Evolutionary conservation across 1,140 invertebrate genomes (phyloP).

Genomic region (Hylaeus volcanicus): DNA sequence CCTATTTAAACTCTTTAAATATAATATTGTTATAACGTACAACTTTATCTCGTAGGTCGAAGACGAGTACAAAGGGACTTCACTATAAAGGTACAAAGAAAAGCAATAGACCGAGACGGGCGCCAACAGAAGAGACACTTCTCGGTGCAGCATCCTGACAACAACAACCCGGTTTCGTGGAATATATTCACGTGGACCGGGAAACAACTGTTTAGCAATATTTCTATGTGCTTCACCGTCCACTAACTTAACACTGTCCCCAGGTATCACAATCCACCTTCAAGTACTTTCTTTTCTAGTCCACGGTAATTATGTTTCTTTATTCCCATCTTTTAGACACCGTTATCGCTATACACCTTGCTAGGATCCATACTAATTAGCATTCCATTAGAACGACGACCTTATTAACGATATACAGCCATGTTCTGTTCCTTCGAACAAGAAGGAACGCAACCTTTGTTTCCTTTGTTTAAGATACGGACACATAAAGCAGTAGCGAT

Average conservation of each 20-base stretch:
- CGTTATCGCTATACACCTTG: neutral
- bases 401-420: neutral
- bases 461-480: neutral
- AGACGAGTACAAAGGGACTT: constrained; percentile 73
- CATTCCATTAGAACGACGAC: neutral
- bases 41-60: constrained; percentile 62
- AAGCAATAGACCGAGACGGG: constrained; percentile 72
- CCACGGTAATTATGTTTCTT: neutral
- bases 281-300: neutral
- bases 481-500: neutral
- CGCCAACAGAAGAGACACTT: constrained; percentile 80
- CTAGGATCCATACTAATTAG: neutral
- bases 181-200: constrained; percentile 93
- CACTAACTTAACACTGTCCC: constrained; percentile 61
- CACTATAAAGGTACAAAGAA: constrained; percentile 73
- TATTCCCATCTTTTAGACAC: neutral
- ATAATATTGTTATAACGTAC: neutral
- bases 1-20: too few species aligned
- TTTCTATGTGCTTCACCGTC: constrained; percentile 76
- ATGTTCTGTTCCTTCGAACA: neutral
- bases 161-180: constrained; percentile 92
- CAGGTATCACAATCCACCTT: neutral
- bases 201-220: constrained; percentile 89
- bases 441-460: too few species aligned
- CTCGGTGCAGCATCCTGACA: constrained; percentile 84